Conservation (phyloP, 2,888 invertebrate species). For the Cheilosia variabilis region DNA sequence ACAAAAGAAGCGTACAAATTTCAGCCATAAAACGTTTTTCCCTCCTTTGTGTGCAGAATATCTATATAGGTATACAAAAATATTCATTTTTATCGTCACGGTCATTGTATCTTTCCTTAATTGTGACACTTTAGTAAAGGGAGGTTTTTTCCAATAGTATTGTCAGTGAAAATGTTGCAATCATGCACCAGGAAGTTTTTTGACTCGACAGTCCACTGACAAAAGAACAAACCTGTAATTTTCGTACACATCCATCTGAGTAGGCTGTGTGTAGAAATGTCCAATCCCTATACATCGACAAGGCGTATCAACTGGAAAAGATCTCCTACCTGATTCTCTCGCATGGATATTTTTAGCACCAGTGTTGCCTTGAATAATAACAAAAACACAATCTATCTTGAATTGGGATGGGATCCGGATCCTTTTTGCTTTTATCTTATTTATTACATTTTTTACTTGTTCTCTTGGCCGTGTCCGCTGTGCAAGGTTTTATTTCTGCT, state of each 20-base stretch:
- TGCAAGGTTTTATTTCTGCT: slow-evolving; percentile 17
- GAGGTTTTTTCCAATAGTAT: slow-evolving; percentile 1
- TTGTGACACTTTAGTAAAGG: slow-evolving; percentile 56
- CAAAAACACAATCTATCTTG: slow-evolving; percentile 38
- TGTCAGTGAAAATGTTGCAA: slow-evolving; percentile 50
- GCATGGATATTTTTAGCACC: slow-evolving; percentile 68
- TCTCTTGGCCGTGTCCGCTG: neutral
- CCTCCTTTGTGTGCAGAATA: neutral
- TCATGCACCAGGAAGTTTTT: slow-evolving; percentile 36
- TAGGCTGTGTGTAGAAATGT: neutral
- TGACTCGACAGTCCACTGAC: neutral
- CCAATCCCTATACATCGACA: neutral
- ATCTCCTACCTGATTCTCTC: slow-evolving; percentile 32
- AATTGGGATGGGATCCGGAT: neutral
- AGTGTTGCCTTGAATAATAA: slow-evolving; percentile 67
- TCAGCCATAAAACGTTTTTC: slow-evolving; percentile 37
- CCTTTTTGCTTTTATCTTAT: slow-evolving; percentile 57
- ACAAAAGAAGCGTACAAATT: slow-evolving; percentile 50
- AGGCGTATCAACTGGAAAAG: neutral
- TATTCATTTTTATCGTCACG: slow-evolving; percentile 37
- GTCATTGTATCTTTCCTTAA: slow-evolving; percentile 63
- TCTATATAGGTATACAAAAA: neutral
- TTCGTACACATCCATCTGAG: neutral
- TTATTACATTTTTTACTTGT: slow-evolving; percentile 20
- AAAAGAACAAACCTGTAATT: neutral